These are phyloP conservation scores for Drosophila recens DNA, from an alignment of 2,888 invertebrate species.

Conservation along the genomic window DNA sequence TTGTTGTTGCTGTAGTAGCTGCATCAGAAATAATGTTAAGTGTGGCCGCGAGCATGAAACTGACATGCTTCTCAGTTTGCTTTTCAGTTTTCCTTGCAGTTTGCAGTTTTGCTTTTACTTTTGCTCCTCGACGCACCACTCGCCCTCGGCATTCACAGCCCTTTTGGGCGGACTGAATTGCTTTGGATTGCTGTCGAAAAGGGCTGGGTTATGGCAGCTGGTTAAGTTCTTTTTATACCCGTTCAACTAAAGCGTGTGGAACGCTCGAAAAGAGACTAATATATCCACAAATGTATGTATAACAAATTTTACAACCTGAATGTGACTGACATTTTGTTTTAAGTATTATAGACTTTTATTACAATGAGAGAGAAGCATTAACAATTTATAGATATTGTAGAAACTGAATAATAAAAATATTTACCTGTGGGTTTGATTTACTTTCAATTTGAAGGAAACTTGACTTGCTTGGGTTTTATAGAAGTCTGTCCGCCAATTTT, in stretches of 20 bases:
- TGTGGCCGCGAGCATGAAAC: conserved; percentile 79
- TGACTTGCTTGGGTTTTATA: no score
- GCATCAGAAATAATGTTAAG: conserved; percentile 81
- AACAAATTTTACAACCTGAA: background rate
- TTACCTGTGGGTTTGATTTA: no score
- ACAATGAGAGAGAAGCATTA: no score
- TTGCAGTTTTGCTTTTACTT: conserved; percentile 36
- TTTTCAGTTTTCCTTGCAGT: conserved; percentile 49
- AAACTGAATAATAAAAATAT: no score
- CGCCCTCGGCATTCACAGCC: conserved; percentile 37
- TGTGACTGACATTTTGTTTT: background rate
- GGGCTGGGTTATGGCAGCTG: conserved; percentile 33
- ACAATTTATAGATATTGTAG: no score
- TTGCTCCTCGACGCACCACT: conserved; percentile 58
- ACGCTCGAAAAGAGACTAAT: background rate
- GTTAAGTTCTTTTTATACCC: conserved; percentile 14
- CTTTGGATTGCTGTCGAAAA: conserved; percentile 24
- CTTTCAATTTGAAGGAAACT: no score
- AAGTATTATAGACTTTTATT: no score
- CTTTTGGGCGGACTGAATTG: conserved; percentile 38
- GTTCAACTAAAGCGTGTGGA: conserved; percentile 3
- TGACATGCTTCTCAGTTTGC: conserved; percentile 76
- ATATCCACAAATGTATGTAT: conserved; percentile 2
- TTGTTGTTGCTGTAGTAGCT: conserved; percentile 24
- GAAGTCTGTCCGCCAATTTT: no score